Evolutionary conservation across 2,113 vertebrate species (phyloP), one percentile per base, ranked within the genome.

Genomic region (Hippocampus zosterae): DNA sequence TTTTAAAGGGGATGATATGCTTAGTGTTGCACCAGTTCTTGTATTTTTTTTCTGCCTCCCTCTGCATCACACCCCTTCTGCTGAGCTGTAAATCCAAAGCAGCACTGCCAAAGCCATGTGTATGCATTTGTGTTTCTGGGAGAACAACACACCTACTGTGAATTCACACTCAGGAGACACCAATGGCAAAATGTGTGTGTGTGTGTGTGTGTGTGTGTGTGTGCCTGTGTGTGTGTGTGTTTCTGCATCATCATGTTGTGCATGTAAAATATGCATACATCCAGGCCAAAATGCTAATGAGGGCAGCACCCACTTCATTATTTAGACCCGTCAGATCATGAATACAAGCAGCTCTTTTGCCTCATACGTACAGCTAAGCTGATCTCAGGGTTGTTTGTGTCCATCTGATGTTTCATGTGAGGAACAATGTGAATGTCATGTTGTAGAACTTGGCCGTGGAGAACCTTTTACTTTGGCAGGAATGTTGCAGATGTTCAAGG

Each of bases 251-350:
- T 46, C 4, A 2, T 40, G 56, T 56, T 65, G 13, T 61, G 18
- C 46, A 15, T 18, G 13, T 52, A 78, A 60, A 57, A 59, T 74
- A 66, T 23, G 18, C 1, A 74, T 41, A 60, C 64, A 15, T 18
- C 59, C 16, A 23, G 41, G 44, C 23, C 70, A 44, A 18, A 48
- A 79, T 65, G 53, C 33, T 80, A 78, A 84, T 71, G 40, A 71
- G 67, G 67, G 67, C 69, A 64, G 70, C 66, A 42, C 16, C 13
- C 48, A 40, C 55, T 81, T 81, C 69, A 85, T 88, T 80, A 85
- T 84, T 88, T 81, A 81, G 70, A 74, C 25, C 50, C 55, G 68
- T 42, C 48, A 50, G 29, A 37, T 76, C 67, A 67, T 78, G 75
- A 74, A 81, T 76, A 70, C 65, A 72, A 75, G 65, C 44, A 23